Base-by-base conservation (phyloP, 2,888 invertebrate species). In the Limnephilus marmoratus region DNA sequence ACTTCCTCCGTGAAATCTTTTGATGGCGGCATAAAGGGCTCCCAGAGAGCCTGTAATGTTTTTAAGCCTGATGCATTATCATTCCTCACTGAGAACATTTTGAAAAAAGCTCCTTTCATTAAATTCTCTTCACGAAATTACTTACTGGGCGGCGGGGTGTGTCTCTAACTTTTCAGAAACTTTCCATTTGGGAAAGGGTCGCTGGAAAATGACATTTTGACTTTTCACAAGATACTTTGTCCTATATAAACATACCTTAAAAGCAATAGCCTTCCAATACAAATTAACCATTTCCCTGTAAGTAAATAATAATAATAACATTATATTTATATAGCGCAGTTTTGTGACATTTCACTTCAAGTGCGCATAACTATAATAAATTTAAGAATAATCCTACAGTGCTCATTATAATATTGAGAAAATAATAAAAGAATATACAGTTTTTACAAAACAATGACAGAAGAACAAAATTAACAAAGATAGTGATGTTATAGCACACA, bases 11-110 rank as follows among this genome's bases (percentile, higher is more conserved):
- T 41, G 83, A 37, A 31, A 83, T 83, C 83, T 83, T 83, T 83
- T 83, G 83, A 83, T 83, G 37, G 24, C 9, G 37, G 13, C 34
- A 83, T 37, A 83, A 83, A 83, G 34, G 37, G 24, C 41, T 83
- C 34, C 34, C 9, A 34, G 83, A 83, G 24, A 24, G 18, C 83
- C 41, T 37, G 11, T 41, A 83, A 34, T 41, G 83, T 34, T 83
- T 83, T 83, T 83, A 68, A 83, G 83, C 83, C 24, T 83, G 31
- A 83, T 83, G 37, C 41, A 83, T 37, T 41, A 83, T 83, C 37
- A 83, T 83, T 34, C 83, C 31, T 9, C 15, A 24, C 15, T 37
- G 83, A 83, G 24, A 83, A 24, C 83, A 37, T 83, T 83, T 83
- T 24, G 9, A 83, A 83, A 83, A 83, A 83, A 9, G 18, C 41